A percentile compares a stretch with the other conserved stretches of the same genome.
phyloP scores from a whole-genome alignment of 2,888 invertebrate species.

The Stegophylla sp. region DNA sequence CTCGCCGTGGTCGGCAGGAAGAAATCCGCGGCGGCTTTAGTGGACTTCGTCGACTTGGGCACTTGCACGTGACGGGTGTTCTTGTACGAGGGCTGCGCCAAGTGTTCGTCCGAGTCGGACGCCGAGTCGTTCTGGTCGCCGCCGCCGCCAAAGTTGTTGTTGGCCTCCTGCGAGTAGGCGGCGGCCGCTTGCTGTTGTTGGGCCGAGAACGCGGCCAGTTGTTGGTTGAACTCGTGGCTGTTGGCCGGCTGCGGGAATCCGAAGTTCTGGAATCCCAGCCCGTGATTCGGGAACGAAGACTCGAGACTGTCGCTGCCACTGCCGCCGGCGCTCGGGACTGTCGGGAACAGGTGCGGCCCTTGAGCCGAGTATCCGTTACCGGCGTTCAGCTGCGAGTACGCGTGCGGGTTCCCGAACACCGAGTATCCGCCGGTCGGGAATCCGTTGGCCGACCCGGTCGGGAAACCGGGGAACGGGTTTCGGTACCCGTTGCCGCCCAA shows the following conservation, averaged over 20 bases:
- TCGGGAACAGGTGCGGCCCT: neutral
- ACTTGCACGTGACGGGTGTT: neutral
- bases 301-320: neutral
- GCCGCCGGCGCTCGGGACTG: neutral
- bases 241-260: slow-evolving; percentile 10
- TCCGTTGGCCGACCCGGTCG: too few species aligned
- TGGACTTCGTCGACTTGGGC: neutral
- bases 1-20: neutral
- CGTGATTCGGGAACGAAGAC: neutral
- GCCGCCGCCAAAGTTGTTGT: neutral
- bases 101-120: neutral
- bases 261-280: neutral
- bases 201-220: neutral
- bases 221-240: slow-evolving; percentile 14
- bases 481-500: neutral
- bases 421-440: slow-evolving; percentile 2
- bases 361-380: slow-evolving; percentile 11
- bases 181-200: neutral
- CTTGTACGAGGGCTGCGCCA: neutral
- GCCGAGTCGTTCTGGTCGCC: slow-evolving; percentile 15
- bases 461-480: neutral
- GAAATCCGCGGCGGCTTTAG: too few species aligned
- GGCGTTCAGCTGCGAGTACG: neutral
- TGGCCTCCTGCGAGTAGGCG: neutral
- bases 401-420: neutral